Evolutionary conservation across 2,888 invertebrate species (phyloP).

Genomic region (Drosophila quinaria): DNA sequence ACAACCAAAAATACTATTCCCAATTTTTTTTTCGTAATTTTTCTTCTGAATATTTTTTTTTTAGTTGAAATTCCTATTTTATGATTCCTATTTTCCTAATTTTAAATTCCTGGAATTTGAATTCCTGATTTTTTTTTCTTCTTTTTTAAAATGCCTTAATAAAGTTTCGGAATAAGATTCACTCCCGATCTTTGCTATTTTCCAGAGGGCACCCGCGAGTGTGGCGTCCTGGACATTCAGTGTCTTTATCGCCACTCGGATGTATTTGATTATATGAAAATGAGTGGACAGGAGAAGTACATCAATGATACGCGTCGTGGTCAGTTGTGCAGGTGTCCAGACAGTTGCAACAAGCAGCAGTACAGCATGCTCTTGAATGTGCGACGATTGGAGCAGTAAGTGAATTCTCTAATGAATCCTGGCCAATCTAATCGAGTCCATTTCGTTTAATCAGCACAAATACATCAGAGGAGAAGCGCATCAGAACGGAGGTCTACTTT

Average conservation of each 20-base stretch:
- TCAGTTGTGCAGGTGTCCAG: constrained; percentile 74
- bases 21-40: no score
- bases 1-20: no score
- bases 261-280: constrained; percentile 67
- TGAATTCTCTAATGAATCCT: background rate
- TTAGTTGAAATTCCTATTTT: no score
- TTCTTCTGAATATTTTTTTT: no score
- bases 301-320: constrained; percentile 72
- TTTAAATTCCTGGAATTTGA: no score
- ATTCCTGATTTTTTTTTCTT: no score
- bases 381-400: constrained; percentile 53
- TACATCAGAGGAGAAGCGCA: constrained; percentile 38
- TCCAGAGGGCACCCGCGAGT: constrained; percentile 60
- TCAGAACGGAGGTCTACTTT: constrained; percentile 83
- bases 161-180: no score
- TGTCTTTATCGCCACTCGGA: constrained; percentile 75
- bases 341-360: constrained; percentile 71
- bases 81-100: no score
- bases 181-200: no score
- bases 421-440: background rate
- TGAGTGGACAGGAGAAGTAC: constrained; percentile 56
- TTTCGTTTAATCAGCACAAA: constrained; percentile 5
- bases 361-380: constrained; percentile 67
- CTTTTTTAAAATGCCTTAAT: no score
- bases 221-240: constrained; percentile 69